Evolutionary conservation across 2,113 vertebrate species (phyloP).

Genomic region (Lampris incognitus): DNA sequence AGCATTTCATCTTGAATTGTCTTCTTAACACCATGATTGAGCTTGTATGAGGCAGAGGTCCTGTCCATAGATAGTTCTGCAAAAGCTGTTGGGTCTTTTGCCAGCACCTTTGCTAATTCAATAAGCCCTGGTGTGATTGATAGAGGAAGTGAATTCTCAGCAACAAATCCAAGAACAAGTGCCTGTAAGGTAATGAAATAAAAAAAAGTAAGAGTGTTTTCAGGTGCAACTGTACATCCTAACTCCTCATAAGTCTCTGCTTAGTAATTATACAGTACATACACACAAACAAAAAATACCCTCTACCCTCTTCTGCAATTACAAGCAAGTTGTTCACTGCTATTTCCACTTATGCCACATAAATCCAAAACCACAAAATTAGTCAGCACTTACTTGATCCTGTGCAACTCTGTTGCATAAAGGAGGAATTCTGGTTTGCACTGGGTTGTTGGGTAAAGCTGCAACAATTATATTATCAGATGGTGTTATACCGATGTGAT

Average conservation of each 20-base stretch:
- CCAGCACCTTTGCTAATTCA: constrained; percentile 8
- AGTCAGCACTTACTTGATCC: too few species aligned
- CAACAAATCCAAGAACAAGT: too few species aligned
- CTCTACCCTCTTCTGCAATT: too few species aligned
- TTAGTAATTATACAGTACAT: too few species aligned
- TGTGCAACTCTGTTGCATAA: too few species aligned
- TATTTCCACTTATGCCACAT: too few species aligned
- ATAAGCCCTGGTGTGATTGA: constrained; percentile 10
- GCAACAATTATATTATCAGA: neutral
- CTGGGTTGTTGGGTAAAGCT: neutral
- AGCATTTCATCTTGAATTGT: too few species aligned
- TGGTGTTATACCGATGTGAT: neutral
- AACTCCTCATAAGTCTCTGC: neutral
- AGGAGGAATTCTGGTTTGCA: neutral
- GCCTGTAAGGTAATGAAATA: neutral
- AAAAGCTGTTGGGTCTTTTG: constrained; percentile 2
- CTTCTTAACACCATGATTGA: too few species aligned
- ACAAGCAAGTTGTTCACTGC: too few species aligned
- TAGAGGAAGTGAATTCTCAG: constrained; percentile 8
- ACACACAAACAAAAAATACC: too few species aligned
- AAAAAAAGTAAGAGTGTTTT: neutral
- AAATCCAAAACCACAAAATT: too few species aligned
- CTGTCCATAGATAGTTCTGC: neutral
- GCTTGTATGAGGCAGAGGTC: too few species aligned
- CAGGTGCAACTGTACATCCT: constrained; percentile 1